phyloP scores from a whole-genome alignment of 2,797 vertebrate genomes.

The Sebastes itinus region DNA sequence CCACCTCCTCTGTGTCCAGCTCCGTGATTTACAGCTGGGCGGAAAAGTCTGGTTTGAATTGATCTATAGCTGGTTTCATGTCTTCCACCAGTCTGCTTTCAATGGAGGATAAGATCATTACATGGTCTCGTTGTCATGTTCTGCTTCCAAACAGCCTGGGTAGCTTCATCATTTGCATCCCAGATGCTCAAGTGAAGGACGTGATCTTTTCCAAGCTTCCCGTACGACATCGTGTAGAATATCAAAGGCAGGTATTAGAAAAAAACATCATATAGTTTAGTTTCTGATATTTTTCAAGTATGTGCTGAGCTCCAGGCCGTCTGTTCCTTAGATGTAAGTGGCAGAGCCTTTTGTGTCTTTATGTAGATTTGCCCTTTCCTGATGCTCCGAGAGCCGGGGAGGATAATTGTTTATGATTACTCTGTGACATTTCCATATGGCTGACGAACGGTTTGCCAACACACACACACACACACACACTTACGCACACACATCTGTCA shows the following conservation, averaged over 20 bases:
- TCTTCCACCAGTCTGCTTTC: conserved; percentile 35
- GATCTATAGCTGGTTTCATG: conserved; percentile 48
- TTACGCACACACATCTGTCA: conserved; percentile 36
- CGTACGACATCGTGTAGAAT: neutral
- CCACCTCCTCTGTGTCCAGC: conserved; percentile 46
- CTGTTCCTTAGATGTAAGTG: conserved; percentile 42
- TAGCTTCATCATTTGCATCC: conserved; percentile 18
- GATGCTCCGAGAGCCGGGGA: conserved; percentile 57
- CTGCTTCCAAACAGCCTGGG: conserved; percentile 17
- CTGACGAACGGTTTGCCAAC: conserved; percentile 48
- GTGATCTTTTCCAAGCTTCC: conserved; percentile 15
- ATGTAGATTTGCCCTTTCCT: conserved; percentile 80
- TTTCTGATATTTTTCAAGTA: conserved; percentile 27
- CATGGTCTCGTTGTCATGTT: conserved; percentile 1
- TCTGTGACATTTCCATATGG: conserved; percentile 81
- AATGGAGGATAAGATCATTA: conserved; percentile 20
- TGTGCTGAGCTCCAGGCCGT: conserved; percentile 28
- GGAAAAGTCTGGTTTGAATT: conserved; percentile 47
- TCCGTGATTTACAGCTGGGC: conserved; percentile 62
- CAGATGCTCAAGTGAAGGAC: neutral
- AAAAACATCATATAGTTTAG: conserved; percentile 10
- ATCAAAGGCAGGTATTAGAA: conserved; percentile 34
- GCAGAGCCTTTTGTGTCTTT: conserved; percentile 63
- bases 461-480: conserved; percentile 20
- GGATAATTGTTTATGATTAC: conserved; percentile 81